A percentile compares a stretch with the other conserved stretches of the same genome.
Evolutionary conservation across 1,140 invertebrate genomes (phyloP).

Genomic region (Plutomurus gul): DNA sequence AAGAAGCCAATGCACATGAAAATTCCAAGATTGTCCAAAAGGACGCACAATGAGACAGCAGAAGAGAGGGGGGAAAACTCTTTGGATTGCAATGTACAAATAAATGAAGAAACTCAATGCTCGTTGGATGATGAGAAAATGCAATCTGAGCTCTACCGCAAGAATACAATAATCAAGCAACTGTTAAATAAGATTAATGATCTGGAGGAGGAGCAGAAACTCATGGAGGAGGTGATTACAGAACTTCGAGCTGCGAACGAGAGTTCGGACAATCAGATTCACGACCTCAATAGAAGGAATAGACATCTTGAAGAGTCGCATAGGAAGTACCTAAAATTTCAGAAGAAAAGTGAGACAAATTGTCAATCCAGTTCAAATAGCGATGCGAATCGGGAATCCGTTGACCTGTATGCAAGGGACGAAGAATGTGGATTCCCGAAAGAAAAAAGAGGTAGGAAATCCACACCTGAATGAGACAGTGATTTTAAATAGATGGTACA

Average conservation of each 20-base stretch:
- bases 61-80: neutral
- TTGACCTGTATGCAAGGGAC: neutral
- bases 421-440: neutral
- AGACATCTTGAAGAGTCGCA: neutral
- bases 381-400: too few relatives aligned
- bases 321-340: neutral
- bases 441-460: neutral
- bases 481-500: neutral
- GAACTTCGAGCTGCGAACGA: slow-evolving; percentile 23
- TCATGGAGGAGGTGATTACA: slow-evolving; percentile 13
- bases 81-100: neutral
- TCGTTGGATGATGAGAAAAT: slow-evolving; percentile 31
- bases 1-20: too few relatives aligned
- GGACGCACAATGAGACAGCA: too few relatives aligned
- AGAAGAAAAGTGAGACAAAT: neutral
- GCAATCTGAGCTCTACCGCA: slow-evolving; percentile 35
- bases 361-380: neutral
- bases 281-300: slow-evolving; percentile 1
- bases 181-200: slow-evolving; percentile 30
- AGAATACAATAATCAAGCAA: slow-evolving; percentile 44
- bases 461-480: neutral
- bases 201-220: slow-evolving; percentile 40
- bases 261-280: slow-evolving; percentile 30
- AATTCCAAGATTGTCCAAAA: too few relatives aligned
- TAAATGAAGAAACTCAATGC: slow-evolving; percentile 33